phyloP scores from a whole-genome alignment of 2,797 vertebrate species.

The Micromesistius poutassou region DNA sequence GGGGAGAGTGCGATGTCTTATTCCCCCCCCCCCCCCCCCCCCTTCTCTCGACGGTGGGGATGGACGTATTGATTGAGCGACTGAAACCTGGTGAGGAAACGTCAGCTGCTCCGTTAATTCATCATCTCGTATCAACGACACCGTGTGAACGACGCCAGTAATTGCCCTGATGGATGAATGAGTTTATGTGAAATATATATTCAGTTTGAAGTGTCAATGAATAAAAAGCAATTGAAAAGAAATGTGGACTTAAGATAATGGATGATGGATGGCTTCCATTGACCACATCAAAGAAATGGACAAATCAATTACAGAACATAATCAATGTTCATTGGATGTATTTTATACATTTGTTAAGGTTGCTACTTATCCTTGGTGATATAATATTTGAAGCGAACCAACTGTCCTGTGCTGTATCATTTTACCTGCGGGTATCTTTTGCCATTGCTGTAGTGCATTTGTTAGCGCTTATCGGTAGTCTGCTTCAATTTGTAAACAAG shows the following conservation, averaged over 20 bases:
- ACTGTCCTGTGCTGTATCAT: not conserved
- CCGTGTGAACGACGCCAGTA: constrained; percentile 24
- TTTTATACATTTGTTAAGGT: not conserved
- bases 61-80: constrained; percentile 44
- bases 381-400: not conserved
- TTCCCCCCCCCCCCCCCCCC: too few relatives aligned
- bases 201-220: constrained; percentile 9
- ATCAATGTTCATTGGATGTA: not conserved
- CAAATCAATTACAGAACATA: not conserved
- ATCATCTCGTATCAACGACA: constrained; percentile 44
- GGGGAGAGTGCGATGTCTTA: constrained; percentile 34
- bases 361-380: not conserved
- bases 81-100: constrained; percentile 35
- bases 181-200: constrained; percentile 15
- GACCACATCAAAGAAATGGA: not conserved
- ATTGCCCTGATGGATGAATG: constrained; percentile 35
- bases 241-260: not conserved
- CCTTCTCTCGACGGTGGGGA: constrained; percentile 11
- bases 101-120: constrained; percentile 48
- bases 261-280: not conserved
- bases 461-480: not conserved
- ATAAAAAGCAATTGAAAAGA: not conserved
- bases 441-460: not conserved
- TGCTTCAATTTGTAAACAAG: not conserved
- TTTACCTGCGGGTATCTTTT: not conserved